Conservation (phyloP, 2,888 invertebrate species). For the Sinotaia quadrata region DNA sequence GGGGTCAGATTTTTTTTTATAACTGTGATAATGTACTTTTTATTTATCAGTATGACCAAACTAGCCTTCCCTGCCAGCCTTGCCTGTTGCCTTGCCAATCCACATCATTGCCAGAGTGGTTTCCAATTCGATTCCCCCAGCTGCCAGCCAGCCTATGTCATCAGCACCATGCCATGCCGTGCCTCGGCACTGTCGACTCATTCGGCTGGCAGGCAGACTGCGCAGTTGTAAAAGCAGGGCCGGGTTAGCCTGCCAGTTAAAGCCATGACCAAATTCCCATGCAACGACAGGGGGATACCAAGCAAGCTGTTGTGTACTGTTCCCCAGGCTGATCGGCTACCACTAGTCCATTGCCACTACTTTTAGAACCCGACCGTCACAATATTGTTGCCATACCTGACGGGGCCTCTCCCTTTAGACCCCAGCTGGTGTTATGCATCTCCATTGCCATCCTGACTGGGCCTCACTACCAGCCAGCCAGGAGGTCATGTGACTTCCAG, state of each 20-base stretch:
- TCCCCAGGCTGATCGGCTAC: constrained; percentile 1
- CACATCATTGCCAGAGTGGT: constrained; percentile 20
- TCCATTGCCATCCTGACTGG: constrained; percentile 22
- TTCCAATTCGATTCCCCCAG: constrained; percentile 15
- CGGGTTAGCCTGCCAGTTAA: constrained; percentile 5
- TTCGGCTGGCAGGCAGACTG: not conserved
- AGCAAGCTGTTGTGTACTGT: not conserved
- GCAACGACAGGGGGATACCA: constrained; percentile 8
- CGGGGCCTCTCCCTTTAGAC: constrained; percentile 16
- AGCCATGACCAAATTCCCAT: constrained; percentile 18
- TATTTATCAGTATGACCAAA: constrained; percentile 28
- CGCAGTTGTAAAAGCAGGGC: not conserved
- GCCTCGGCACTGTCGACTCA: not conserved
- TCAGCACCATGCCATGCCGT: constrained; percentile 20
- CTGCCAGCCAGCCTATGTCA: constrained; percentile 14
- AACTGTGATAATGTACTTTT: too few relatives aligned
- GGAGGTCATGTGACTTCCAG: constrained; percentile 18
- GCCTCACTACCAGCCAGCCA: constrained; percentile 19
- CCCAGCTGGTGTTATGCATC: constrained; percentile 12
- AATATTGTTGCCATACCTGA: constrained; percentile 18
- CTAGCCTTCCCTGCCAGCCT: constrained; percentile 22
- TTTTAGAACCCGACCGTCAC: constrained; percentile 18
- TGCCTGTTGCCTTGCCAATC: constrained; percentile 27
- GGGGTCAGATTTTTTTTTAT: too few relatives aligned
- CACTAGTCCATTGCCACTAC: constrained; percentile 14